A percentile compares a stretch with the other conserved stretches of the same genome.
Evolutionary conservation across 2,888 invertebrate species (phyloP).

Genomic region (Cryptocephalus primarius): DNA sequence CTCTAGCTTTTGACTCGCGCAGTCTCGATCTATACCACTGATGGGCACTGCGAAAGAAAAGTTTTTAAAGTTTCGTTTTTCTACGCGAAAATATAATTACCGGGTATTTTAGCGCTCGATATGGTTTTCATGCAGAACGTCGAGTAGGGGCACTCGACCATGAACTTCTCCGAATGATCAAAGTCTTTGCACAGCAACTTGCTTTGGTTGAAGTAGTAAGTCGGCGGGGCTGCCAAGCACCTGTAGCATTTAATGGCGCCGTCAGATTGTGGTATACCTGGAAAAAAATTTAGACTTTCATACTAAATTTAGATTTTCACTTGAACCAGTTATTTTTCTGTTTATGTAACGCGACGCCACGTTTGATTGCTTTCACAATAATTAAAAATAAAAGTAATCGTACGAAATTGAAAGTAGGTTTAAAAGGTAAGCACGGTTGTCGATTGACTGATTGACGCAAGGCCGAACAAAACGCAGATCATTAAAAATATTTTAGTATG

Average conservation of each 20-base stretch:
- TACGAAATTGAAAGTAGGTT: too few relatives aligned
- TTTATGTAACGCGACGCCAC: too few relatives aligned
- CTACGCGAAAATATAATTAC: constrained; percentile 36
- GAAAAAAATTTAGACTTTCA: constrained; percentile 3
- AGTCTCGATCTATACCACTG: constrained; percentile 54
- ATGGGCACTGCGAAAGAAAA: constrained; percentile 32
- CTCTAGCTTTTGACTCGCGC: constrained; percentile 61
- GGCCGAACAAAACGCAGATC: too few relatives aligned
- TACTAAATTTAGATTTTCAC: neutral
- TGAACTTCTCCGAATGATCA: constrained; percentile 57
- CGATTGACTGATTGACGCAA: too few relatives aligned
- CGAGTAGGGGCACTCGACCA: constrained; percentile 67
- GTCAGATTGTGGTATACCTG: constrained; percentile 13
- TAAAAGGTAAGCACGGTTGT: too few relatives aligned
- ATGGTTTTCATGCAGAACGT: constrained; percentile 76
- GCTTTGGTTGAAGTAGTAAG: constrained; percentile 48
- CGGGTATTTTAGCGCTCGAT: constrained; percentile 54
- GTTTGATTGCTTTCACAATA: too few relatives aligned
- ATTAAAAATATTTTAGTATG: too few relatives aligned
- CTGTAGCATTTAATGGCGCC: constrained; percentile 56
- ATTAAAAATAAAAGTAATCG: too few relatives aligned
- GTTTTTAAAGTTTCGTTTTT: neutral
- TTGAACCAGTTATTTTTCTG: too few relatives aligned
- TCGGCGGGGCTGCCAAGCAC: constrained; percentile 55
- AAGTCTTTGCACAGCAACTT: constrained; percentile 64